Conservation (phyloP, 1,140 invertebrate genomes). For the Wiebesia pumilae region DNA sequence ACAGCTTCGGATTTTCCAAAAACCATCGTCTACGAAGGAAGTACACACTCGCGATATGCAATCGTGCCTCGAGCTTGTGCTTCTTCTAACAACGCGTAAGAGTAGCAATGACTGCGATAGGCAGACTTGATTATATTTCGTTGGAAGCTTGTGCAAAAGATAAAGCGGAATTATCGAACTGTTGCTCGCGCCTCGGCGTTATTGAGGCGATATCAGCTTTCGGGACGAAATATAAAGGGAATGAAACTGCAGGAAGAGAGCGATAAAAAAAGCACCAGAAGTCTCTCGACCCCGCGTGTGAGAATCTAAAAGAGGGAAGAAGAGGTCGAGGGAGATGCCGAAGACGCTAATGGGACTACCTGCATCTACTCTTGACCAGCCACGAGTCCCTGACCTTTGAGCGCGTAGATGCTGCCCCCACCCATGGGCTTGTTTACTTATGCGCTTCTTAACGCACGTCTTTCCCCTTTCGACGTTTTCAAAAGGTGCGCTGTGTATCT, state of each 20-base stretch:
- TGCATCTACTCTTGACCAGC: constrained; percentile 36
- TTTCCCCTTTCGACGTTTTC: background rate
- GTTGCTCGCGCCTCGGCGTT: too few relatives aligned
- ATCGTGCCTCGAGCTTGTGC: too few relatives aligned
- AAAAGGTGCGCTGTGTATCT: background rate
- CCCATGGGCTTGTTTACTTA: constrained; percentile 23
- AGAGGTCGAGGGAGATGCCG: constrained; percentile 22
- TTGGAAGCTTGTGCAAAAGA: too few relatives aligned
- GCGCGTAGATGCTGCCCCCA: background rate
- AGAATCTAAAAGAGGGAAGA: background rate
- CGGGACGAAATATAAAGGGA: background rate
- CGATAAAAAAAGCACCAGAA: background rate
- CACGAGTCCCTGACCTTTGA: constrained; percentile 43
- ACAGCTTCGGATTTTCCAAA: too few relatives aligned
- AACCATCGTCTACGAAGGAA: too few relatives aligned
- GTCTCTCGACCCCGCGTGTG: too few relatives aligned
- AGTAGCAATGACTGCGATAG: too few relatives aligned
- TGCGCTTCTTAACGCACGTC: background rate
- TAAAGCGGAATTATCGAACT: too few relatives aligned
- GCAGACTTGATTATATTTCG: too few relatives aligned
- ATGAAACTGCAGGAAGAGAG: background rate
- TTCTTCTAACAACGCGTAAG: too few relatives aligned
- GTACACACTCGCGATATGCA: too few relatives aligned
- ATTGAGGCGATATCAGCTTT: background rate
- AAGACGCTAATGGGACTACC: constrained; percentile 31